phyloP scores from a whole-genome alignment of 1,140 invertebrate genomes.

The Monochamus saltuarius region DNA sequence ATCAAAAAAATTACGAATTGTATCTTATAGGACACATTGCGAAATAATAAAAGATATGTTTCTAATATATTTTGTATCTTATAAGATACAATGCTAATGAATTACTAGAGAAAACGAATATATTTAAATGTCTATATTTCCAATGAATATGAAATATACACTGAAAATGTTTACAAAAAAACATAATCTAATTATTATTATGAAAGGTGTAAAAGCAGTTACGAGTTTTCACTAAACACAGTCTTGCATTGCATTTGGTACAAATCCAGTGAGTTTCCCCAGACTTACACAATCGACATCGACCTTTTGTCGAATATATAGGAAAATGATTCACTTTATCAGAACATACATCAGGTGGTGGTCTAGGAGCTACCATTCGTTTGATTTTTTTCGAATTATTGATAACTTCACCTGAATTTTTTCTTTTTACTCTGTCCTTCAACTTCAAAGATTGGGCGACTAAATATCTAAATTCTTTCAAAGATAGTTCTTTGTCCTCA shows the following conservation, averaged over 20 bases:
- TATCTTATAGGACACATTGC: no score
- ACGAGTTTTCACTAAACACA: constrained; percentile 18
- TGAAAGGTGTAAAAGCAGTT: constrained; percentile 23
- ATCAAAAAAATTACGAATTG: no score
- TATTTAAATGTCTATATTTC: background rate
- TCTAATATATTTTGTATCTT: no score
- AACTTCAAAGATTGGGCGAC: constrained; percentile 20
- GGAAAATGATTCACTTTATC: constrained; percentile 25
- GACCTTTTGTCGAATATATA: constrained; percentile 23
- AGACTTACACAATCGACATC: constrained; percentile 16
- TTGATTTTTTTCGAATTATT: constrained; percentile 19
- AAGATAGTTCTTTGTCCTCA: constrained; percentile 8
- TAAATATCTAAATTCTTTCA: constrained; percentile 22
- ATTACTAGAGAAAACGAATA: no score
- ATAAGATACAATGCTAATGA: no score
- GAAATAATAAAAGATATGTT: no score
- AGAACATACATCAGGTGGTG: constrained; percentile 17
- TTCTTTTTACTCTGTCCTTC: constrained; percentile 18
- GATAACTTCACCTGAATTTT: constrained; percentile 17
- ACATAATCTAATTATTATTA: no score
- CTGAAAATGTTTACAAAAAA: background rate
- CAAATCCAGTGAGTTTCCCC: constrained; percentile 23
- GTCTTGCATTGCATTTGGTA: constrained; percentile 7
- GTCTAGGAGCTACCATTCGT: constrained; percentile 20
- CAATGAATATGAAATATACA: background rate